Conservation (phyloP, 2,888 invertebrate species). For the Nudaria mundana region DNA sequence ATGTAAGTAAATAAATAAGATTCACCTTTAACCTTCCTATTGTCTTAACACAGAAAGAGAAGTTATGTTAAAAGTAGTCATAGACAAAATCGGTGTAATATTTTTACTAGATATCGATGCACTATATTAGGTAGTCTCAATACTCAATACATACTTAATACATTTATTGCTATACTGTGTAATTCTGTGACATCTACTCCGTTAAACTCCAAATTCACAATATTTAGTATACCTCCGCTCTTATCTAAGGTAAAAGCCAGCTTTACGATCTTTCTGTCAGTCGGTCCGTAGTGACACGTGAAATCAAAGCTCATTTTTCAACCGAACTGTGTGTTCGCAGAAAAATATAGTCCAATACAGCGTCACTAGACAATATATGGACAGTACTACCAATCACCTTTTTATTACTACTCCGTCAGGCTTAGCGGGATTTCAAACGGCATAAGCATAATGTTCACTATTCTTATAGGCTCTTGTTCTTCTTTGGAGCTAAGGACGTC, state of each 20-base stretch:
- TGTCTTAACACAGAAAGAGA: too few relatives aligned
- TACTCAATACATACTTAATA: too few relatives aligned
- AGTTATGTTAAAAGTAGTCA: too few relatives aligned
- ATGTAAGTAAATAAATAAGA: too few relatives aligned
- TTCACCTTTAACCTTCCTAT: too few relatives aligned
- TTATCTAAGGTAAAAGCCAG: constrained; percentile 10
- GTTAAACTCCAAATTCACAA: constrained; percentile 8
- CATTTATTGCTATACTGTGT: too few relatives aligned
- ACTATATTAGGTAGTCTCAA: constrained; percentile 4
- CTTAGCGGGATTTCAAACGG: too few relatives aligned
- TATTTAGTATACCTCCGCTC: not conserved
- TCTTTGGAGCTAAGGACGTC: too few relatives aligned
- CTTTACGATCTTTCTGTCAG: constrained; percentile 29
- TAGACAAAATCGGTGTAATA: not conserved
- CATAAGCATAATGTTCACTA: too few relatives aligned
- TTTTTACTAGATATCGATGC: constrained; percentile 1
- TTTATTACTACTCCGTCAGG: too few relatives aligned
- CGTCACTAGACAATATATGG: constrained; percentile 3
- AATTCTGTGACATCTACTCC: too few relatives aligned
- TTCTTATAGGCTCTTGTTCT: too few relatives aligned
- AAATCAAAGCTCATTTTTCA: constrained; percentile 39
- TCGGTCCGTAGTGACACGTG: constrained; percentile 29
- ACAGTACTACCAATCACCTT: constrained; percentile 18
- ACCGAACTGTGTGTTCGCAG: constrained; percentile 22
- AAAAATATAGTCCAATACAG: constrained; percentile 19